Base-by-base conservation (phyloP, 1,140 invertebrate species). In the Mamestra configurata region DNA sequence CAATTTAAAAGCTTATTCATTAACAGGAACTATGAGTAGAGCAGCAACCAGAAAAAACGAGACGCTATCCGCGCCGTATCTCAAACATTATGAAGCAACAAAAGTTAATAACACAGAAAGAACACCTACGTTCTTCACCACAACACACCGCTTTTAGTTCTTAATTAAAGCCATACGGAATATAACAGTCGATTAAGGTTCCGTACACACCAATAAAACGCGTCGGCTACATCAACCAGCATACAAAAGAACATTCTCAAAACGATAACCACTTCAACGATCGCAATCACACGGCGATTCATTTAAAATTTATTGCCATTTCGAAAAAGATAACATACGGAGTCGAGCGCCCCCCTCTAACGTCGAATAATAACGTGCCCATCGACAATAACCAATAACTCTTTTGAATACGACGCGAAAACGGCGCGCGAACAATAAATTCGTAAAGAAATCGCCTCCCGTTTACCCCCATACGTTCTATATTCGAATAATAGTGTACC, bases 241-340 rank as follows among this genome's bases (percentile, higher is more conserved):
- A 53, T 24, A 68, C 75, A 77, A 75, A 79, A 66, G 78, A 79
- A 43, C 70, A 68, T 75, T 68, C 27, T 70, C 53, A 77, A 79
- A 77, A 57, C 72, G 72, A 79, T 84, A 82, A 77, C 73, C 81
- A 85, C 84, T 83, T 78, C 68, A 80, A 80, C 78, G 78, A 79
- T 77, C 51, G 79, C 82, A 85, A 81, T 83, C 80, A 83, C 73
- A 79, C 72, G 53, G 77, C 75, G 77, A 84, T 83, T 83, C 79
- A 83, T 79, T 79, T 79, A 76, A 85, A 85, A 83, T 85, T 86
- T 86, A 85, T 79, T 80, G 79, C 78, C 79, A 77, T 77, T 79
- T 80, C 46, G 81, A 81, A 80, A 83, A 57, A 77, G 82, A 85
- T 82, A 84, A 79, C 80, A 77, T 80, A 75, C 57, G 77, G 68